Percentiles rank a stretch among this genome's conserved stretches.
These are phyloP conservation scores for Agelaius phoeniceus DNA, from an alignment of 2,113 vertebrate genomes.

Conservation along the genomic window DNA sequence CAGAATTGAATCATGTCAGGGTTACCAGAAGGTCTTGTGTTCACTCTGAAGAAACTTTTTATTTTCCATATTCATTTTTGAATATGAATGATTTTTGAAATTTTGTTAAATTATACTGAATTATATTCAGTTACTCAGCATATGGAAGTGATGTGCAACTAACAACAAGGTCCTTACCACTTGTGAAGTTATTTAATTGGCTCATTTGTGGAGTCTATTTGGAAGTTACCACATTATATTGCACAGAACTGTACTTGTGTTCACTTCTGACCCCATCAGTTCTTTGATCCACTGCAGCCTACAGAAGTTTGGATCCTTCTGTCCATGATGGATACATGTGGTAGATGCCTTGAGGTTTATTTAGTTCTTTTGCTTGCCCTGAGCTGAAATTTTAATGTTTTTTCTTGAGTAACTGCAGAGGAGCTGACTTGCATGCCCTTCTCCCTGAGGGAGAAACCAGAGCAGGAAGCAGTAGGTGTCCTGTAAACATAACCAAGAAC, in stretches of 20 bases:
- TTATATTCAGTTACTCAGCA: background rate
- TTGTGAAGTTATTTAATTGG: background rate
- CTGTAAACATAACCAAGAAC: constrained; percentile 4
- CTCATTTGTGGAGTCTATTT: background rate
- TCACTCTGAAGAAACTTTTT: background rate
- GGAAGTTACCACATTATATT: background rate
- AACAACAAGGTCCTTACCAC: background rate
- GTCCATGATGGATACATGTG: background rate
- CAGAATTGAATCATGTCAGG: background rate
- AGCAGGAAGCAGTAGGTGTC: constrained; percentile 27
- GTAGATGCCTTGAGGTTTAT: background rate
- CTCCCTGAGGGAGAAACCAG: background rate
- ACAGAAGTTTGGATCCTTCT: background rate
- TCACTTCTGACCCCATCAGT: background rate
- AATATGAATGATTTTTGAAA: background rate
- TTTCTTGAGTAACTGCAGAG: background rate
- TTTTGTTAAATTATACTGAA: background rate
- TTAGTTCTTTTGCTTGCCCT: background rate
- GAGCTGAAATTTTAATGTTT: background rate
- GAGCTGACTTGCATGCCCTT: background rate
- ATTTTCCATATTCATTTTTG: background rate
- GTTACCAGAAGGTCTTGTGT: background rate
- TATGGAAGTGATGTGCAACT: background rate
- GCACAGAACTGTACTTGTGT: background rate
- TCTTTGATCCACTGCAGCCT: background rate